Conservation (phyloP, 2,888 invertebrate species). For the Pachliopta kotzebuea region DNA sequence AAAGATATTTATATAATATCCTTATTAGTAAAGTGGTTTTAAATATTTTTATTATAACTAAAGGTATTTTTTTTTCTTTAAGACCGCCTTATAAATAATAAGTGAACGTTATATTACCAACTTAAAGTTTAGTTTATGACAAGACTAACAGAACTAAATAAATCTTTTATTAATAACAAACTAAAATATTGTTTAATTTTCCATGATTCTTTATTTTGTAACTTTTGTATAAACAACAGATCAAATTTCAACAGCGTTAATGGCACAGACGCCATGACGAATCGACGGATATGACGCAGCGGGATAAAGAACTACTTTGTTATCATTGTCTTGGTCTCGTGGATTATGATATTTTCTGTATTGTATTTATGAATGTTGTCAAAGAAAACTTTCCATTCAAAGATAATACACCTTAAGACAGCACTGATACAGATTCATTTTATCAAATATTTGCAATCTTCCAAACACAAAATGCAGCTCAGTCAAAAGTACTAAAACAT, state of each 20-base stretch:
- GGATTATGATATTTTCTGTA: neutral
- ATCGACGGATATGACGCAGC: constrained; percentile 12
- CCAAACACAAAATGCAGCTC: no score
- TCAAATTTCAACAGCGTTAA: constrained; percentile 19
- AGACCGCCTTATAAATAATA: no score
- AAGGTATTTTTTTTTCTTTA: no score
- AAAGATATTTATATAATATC: no score
- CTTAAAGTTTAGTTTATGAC: neutral
- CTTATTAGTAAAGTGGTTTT: no score
- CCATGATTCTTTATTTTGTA: constrained; percentile 4
- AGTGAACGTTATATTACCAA: no score
- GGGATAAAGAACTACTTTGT: constrained; percentile 12
- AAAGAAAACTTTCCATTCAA: no score
- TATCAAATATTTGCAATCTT: no score
- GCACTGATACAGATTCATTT: no score
- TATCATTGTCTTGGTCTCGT: constrained; percentile 4
- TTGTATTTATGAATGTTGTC: neutral
- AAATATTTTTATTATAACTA: no score
- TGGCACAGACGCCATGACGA: constrained; percentile 13
- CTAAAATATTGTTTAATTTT: neutral
- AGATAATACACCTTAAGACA: no score
- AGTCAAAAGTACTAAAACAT: no score
- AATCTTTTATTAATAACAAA: neutral
- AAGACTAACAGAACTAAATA: neutral
- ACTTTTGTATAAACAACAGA: constrained; percentile 14